Evolutionary conservation across 2,888 invertebrate species (phyloP), one percentile per base, ranked within the genome.

Genomic region (Leptothorax acervorum): DNA sequence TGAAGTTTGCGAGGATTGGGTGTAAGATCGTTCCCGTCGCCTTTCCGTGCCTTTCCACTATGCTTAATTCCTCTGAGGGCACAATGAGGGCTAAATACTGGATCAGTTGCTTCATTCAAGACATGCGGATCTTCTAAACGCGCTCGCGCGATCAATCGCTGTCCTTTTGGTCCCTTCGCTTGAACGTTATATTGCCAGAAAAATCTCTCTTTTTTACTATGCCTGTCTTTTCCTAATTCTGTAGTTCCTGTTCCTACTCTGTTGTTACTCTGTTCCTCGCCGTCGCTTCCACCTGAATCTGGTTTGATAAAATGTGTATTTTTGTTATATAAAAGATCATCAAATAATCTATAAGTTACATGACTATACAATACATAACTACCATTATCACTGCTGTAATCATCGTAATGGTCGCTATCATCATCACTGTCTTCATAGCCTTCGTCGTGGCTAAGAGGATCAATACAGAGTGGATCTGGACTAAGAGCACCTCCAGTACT

Each of bases 141-240:
- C 73, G 97, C 97, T 95, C 98, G 97, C 91, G 98, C 96, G 70
- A 98, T 97, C 86, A 98, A 95, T 87, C 98, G 96, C 95, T 99
- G 98, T 62, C 99, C 99, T 95, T 99, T 99, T 6, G 99, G 99
- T 1, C 99, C 99, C 95, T 99, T 99, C 1, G 99, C 98, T 95
- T 99, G 99, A 0, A 99, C 98, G 95, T 99, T 99, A 95, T 99
- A 99, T 95, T 99, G 99, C 99, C 99, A 99, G 95, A 99, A 99
- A 95, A 96, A 99, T 86, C 97, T 96, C 93, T 98, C 98, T 91
- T 97, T 98, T 94, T 98, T 98, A 74, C 90, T 92, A n/a, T 92
- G 93, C 82, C 93, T 93, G 42, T 92, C 92, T 51, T 92, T 91
- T 35, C 85, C 87, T 12, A 92, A 88, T 45, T 94, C 93, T 18